phyloP scores from a whole-genome alignment of 2,113 vertebrate genomes.

The Salvator merianae region DNA sequence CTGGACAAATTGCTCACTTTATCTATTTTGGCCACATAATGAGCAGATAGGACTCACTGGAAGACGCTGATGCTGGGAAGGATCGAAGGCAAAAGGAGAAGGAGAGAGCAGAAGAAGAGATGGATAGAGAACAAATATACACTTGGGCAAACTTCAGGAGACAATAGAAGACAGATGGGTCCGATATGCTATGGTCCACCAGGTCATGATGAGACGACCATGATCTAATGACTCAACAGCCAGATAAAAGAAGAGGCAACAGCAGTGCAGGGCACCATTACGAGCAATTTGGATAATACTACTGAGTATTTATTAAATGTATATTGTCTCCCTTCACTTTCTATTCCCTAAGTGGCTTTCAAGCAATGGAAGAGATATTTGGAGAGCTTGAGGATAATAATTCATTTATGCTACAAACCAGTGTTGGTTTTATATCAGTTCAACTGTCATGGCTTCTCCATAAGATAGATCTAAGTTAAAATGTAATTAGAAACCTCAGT shows the following conservation, averaged over 20 bases:
- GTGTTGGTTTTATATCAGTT: background rate
- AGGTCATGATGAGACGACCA: no score
- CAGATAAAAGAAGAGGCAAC: background rate
- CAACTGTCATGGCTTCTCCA: background rate
- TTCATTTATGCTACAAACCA: background rate
- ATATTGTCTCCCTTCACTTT: background rate
- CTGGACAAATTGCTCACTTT: background rate
- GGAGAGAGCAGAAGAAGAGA: no score
- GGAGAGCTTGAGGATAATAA: background rate
- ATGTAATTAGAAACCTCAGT: background rate
- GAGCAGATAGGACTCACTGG: no score
- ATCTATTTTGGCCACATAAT: background rate
- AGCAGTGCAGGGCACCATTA: fast-evolving
- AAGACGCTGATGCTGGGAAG: no score
- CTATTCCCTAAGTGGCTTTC: background rate
- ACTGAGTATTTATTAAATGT: background rate
- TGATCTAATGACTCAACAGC: no score
- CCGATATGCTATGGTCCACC: no score
- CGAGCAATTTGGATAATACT: background rate
- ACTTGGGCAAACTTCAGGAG: no score
- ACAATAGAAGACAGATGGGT: no score
- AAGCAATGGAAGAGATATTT: background rate
- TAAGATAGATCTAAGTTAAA: background rate
- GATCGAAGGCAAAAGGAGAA: no score
- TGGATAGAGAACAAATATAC: no score